Percentiles rank a stretch among this genome's conserved stretches.
These are phyloP conservation scores for Lophura swinhoii DNA, from an alignment of 2,797 vertebrate genomes.

Conservation along the genomic window DNA sequence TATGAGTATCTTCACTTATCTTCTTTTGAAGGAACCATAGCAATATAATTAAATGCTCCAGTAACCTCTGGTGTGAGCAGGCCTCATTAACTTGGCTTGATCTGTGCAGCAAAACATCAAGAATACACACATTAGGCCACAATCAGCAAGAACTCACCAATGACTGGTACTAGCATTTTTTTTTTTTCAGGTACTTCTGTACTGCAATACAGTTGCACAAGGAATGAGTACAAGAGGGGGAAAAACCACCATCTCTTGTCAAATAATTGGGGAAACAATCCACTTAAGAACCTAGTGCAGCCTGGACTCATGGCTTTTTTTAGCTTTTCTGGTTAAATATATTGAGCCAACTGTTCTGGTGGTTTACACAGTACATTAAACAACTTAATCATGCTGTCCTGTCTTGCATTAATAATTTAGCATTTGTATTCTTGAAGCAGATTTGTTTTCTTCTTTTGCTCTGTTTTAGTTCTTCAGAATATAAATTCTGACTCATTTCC, in stretches of 20 bases:
- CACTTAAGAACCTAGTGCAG: neutral
- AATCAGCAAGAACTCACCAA: neutral
- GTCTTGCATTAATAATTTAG: constrained; percentile 64
- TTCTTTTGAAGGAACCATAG: neutral
- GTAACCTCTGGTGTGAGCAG: neutral
- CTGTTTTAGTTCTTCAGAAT: constrained; percentile 50
- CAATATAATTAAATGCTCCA: neutral
- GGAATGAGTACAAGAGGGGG: neutral
- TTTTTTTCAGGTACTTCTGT: neutral
- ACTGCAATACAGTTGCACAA: neutral
- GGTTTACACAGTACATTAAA: constrained; percentile 60
- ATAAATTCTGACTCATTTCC: constrained; percentile 59
- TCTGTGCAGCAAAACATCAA: neutral
- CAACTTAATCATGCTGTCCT: constrained; percentile 62
- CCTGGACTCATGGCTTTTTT: neutral
- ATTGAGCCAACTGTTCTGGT: constrained; percentile 30
- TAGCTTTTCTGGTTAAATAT: constrained; percentile 39
- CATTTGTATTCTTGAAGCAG: constrained; percentile 55
- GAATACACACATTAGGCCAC: neutral
- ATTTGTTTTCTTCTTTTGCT: constrained; percentile 39
- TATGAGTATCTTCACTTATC: neutral
- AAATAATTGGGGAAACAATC: neutral
- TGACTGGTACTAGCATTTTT: neutral
- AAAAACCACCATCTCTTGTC: neutral
- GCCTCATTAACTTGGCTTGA: constrained; percentile 7